A percentile compares a stretch with the other conserved stretches of the same genome.
Evolutionary conservation across 2,888 invertebrate species (phyloP).

Genomic region (Trilocha varians): DNA sequence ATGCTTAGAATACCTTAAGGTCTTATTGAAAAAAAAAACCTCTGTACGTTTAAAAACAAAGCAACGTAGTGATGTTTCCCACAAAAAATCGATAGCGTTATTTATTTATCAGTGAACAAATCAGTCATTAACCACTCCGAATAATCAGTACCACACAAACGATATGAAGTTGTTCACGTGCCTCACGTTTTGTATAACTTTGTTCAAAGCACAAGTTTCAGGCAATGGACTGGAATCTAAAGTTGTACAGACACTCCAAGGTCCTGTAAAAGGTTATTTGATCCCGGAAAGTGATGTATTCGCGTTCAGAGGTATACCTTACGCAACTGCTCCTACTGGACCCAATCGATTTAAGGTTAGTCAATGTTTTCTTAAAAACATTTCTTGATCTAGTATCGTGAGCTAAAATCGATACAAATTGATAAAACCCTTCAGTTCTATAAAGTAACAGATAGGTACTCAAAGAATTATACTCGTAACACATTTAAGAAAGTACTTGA

Average conservation of each 20-base stretch:
- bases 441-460: no score
- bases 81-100: no score
- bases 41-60: no score
- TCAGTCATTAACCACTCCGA: not conserved
- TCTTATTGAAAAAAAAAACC: no score
- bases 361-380: not conserved
- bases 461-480: no score
- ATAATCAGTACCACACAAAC: not conserved
- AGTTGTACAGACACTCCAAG: constrained; percentile 26
- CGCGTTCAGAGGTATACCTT: constrained; percentile 37
- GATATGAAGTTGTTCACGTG: not conserved
- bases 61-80: no score
- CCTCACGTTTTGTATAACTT: not conserved
- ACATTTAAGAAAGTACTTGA: no score
- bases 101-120: not conserved
- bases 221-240: constrained; percentile 10
- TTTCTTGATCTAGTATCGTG: no score
- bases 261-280: constrained; percentile 29
- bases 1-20: no score
- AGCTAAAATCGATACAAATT: no score
- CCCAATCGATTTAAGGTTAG: constrained; percentile 28
- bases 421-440: no score
- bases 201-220: not conserved
- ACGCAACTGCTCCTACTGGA: constrained; percentile 41
- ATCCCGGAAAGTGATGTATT: constrained; percentile 22